Evolutionary conservation across 2,113 vertebrate genomes (phyloP), one percentile per base, ranked within the genome.

Genomic region (Cacatua alba): DNA sequence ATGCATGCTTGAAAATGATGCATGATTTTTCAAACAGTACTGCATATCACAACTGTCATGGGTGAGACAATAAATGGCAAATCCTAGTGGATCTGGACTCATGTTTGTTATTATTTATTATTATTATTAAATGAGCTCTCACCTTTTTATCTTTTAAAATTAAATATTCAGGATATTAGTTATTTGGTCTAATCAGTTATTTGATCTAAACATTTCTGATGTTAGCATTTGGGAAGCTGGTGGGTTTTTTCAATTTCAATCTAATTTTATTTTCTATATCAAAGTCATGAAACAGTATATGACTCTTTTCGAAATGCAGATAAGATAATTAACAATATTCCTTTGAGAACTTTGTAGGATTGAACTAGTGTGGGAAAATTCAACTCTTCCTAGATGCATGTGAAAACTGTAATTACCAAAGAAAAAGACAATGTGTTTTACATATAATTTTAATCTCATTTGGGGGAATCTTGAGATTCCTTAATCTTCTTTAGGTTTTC

Each of bases 1-100:
- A 67, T 23, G 7, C 7, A 25, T 4, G 2, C 25, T 44, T 67
- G 43, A 20, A 90, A 78, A 70, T 69, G 51, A 57, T 17, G 8
- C 12, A 62, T 44, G 9, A 10, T 60, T 85, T 85, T 82, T 76
- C 20, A 49, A 43, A 15, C 13, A 44, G 1, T n/a, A 41, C 19
- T 25, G 31, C 3, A 3, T 39, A 86, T 10, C 2, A 0, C 16
- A 41, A 28, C 20, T 49, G 8, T 33, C 26, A 59, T 1, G 2
- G 9, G 2, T 43, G 12, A 70, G 20, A 78, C 12, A 69, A 21
- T 19, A 72, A 64, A 64, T 23, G 23, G 16, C 4, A 71, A 76
- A 80, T 31, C 2, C 1, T n/a, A 60, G 9, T 28, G 11, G 5
- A 44, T 63, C 48, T 46, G 33, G n/a, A 44, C 6, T 53, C 18